phyloP scores from a whole-genome alignment of 1,140 invertebrate genomes.

The Pseudomyrmex pallidus region DNA sequence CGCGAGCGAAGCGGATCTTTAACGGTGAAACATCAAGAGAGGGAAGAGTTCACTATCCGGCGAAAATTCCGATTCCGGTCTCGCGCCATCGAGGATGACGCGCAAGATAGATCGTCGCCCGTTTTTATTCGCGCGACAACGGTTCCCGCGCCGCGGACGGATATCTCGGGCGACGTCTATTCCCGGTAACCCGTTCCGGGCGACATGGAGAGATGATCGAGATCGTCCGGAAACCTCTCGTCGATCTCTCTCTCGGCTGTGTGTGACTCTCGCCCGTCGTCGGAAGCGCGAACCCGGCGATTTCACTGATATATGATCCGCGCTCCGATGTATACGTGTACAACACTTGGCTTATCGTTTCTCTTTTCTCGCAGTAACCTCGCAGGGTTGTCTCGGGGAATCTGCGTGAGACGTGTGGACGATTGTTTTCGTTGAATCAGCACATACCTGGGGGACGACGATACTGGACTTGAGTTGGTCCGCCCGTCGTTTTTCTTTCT shows the following conservation, averaged over 20 bases:
- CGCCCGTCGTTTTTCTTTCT: neutral
- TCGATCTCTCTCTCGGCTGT: conserved; percentile 12
- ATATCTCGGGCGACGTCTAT: conserved; percentile 42
- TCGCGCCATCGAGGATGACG: conserved; percentile 27
- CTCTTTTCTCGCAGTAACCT: conserved; percentile 19
- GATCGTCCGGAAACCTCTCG: conserved; percentile 39
- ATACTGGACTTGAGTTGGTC: conserved; percentile 7
- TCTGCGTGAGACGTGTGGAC: conserved; percentile 13
- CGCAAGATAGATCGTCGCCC: conserved; percentile 63
- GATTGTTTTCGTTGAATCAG: conserved; percentile 53
- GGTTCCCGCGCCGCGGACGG: conserved; percentile 30
- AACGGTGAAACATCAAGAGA: conserved; percentile 16
- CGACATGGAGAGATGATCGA: conserved; percentile 22
- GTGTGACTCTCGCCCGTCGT: conserved; percentile 14
- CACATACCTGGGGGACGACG: conserved; percentile 63
- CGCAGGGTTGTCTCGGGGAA: neutral
- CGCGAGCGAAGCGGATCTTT: conserved; percentile 31
- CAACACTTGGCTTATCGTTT: conserved; percentile 39
- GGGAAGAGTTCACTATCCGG: conserved; percentile 29
- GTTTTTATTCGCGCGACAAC: conserved; percentile 56
- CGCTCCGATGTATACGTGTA: neutral
- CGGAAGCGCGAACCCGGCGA: conserved; percentile 25
- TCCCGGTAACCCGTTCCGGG: conserved; percentile 40
- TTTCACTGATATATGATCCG: conserved; percentile 49
- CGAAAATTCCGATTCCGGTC: conserved; percentile 57